Base-by-base conservation (phyloP, 1,140 invertebrate species). In the Papilio xuthus region DNA sequence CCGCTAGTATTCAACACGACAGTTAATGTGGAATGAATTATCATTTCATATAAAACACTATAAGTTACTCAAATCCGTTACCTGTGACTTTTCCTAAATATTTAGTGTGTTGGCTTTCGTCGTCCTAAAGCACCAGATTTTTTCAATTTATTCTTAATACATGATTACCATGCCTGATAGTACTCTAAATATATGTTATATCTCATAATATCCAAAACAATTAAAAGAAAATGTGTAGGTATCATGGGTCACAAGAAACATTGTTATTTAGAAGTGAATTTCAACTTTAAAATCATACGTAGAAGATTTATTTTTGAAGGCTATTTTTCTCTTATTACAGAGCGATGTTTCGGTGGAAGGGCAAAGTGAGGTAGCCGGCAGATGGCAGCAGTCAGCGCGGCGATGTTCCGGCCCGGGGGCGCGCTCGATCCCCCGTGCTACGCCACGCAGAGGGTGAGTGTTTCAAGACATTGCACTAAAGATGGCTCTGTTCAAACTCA, bases 381-480 rank as follows among this genome's bases (percentile, higher is more conserved):
- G 92, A 93, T 93, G 92, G 92, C 92, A 92, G 91, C 89, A 90
- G 92, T 89, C 50, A 92, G 90, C 83, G 86, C 92, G 92, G 92
- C 92, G 88, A 93, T 93, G 92, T 92, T 89, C 85, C 92, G 92
- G 83, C 91, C 92, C 77, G 92, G 92, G 91, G 91, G 88, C 86
- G 86, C 86, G 81, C 85, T 90, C 81, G 91, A 92, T 86, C 90
- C 90, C 86, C 90, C 90, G 79, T 90, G 89, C 86, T 92, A 91
- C 84, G 88, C 85, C 77, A 86, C 90, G 77, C 92, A 93, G 83
- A 87, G 92, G 89, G 92, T 93, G 86, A 84, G 91, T 90, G 77
- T 70, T 88, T 83, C 9, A 79, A 7, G 0, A 3, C 0, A 0
- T 13, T 18, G 32, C 23, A 23, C 13, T 6, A 80, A 78, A 92